phyloP scores from a whole-genome alignment of 2,113 vertebrate genomes.

The Scolopax mira region DNA sequence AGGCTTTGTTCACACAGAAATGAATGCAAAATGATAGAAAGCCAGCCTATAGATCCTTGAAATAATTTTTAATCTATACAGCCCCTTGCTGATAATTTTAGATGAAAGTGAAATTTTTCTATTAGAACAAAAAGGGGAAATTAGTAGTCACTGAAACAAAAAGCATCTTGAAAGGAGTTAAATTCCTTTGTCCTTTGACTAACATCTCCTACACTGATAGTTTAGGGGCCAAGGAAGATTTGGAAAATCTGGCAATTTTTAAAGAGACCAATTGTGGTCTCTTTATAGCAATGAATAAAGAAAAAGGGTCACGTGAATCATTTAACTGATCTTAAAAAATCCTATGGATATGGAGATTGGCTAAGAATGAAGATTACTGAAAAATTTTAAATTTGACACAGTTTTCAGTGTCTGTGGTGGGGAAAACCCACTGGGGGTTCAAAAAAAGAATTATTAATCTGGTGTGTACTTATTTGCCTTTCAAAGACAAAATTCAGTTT shows the following conservation, averaged over 20 bases:
- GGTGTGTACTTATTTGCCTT: not conserved
- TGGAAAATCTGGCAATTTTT: not conserved
- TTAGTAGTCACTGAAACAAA: not conserved
- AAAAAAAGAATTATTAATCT: not conserved
- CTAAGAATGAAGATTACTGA: not conserved
- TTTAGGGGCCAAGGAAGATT: not conserved
- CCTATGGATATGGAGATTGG: not conserved
- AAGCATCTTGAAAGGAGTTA: not conserved
- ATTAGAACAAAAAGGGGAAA: not conserved
- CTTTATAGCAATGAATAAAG: not conserved
- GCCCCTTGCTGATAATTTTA: not conserved
- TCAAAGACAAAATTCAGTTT: not conserved
- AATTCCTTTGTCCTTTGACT: not conserved
- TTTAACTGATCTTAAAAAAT: not conserved
- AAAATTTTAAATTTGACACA: not conserved
- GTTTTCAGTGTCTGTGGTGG: not conserved
- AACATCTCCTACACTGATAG: not conserved
- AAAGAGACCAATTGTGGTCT: not conserved
- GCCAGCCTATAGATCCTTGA: not conserved
- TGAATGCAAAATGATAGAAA: not conserved
- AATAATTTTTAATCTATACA: not conserved
- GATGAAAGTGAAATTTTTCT: not conserved
- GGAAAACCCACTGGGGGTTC: not conserved
- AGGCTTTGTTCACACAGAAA: conserved; percentile 43
- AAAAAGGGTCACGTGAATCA: not conserved